Percentiles rank a stretch among this genome's conserved stretches.
phyloP scores from a whole-genome alignment of 1,140 invertebrate species.

The Drosophila asahinai region DNA sequence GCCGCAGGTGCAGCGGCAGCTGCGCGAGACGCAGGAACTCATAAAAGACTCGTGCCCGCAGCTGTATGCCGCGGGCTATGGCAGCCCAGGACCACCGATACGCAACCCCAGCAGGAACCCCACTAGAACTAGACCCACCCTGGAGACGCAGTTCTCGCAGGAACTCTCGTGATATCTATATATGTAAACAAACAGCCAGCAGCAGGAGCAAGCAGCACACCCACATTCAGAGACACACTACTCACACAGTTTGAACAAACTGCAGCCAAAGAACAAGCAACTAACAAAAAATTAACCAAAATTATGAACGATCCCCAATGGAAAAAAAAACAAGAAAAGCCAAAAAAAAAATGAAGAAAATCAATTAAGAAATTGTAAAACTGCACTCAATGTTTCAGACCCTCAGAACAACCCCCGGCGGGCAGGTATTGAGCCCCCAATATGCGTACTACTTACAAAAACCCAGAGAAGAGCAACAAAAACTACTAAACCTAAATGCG shows the following conservation, averaged over 20 bases:
- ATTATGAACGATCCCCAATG: slow-evolving; percentile 35
- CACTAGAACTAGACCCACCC: slow-evolving; percentile 85
- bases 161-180: slow-evolving; percentile 85
- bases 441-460: slow-evolving; percentile 53
- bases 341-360: slow-evolving; percentile 47
- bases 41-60: slow-evolving; percentile 85
- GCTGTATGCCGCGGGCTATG: slow-evolving; percentile 84
- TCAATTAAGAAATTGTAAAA: slow-evolving; percentile 75
- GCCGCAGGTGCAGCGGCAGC: slow-evolving; percentile 83
- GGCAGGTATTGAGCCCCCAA: slow-evolving; percentile 38
- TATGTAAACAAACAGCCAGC: slow-evolving; percentile 78
- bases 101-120: slow-evolving; percentile 83
- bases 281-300: slow-evolving; percentile 60
- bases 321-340: slow-evolving; percentile 32
- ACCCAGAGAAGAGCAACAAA: slow-evolving; percentile 28
- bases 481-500: slow-evolving; percentile 59
- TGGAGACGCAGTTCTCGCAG: slow-evolving; percentile 85
- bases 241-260: slow-evolving; percentile 61
- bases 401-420: slow-evolving; percentile 39
- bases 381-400: slow-evolving; percentile 80
- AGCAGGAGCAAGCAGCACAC: slow-evolving; percentile 31
- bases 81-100: slow-evolving; percentile 83
- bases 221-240: slow-evolving; percentile 36
- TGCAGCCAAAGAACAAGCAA: slow-evolving; percentile 71
- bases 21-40: slow-evolving; percentile 85